Evolutionary conservation across 2,113 vertebrate species (phyloP).

Genomic region (Strix aluco): DNA sequence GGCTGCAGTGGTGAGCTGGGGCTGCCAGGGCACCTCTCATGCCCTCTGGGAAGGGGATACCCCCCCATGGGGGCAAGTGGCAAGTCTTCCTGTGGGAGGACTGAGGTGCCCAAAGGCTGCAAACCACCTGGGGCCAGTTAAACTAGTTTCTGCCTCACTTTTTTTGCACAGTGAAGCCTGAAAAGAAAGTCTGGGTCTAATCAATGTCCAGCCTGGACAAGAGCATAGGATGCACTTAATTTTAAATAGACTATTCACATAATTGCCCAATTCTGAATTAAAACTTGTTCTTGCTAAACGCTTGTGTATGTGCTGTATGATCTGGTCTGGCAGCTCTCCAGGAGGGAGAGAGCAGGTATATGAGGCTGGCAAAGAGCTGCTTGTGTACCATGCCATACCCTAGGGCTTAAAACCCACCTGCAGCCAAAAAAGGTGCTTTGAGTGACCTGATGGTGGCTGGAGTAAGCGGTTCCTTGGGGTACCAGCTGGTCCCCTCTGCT

Average conservation of each 20-base stretch:
- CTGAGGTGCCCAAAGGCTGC: neutral
- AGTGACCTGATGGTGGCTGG: neutral
- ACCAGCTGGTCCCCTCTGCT: neutral
- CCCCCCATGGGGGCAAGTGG: neutral
- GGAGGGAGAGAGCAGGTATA: neutral
- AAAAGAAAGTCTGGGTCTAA: neutral
- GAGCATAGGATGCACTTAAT: neutral
- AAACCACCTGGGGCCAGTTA: neutral
- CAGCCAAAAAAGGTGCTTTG: neutral
- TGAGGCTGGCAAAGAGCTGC: neutral
- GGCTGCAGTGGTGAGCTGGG: neutral
- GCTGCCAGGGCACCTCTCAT: neutral
- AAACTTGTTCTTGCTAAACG: neutral
- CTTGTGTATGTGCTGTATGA: neutral
- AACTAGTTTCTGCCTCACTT: neutral
- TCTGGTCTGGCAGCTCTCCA: neutral
- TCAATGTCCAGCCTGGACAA: neutral
- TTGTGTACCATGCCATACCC: rapidly evolving
- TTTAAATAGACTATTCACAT: neutral
- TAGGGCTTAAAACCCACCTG: neutral
- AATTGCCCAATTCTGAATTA: neutral
- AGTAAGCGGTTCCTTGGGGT: neutral
- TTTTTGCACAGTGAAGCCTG: neutral
- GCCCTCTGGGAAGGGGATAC: neutral
- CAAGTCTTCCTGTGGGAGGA: neutral